These are phyloP conservation scores for Aphelinus atriplicis DNA, from an alignment of 1,140 invertebrate species.

Conservation along the genomic window DNA sequence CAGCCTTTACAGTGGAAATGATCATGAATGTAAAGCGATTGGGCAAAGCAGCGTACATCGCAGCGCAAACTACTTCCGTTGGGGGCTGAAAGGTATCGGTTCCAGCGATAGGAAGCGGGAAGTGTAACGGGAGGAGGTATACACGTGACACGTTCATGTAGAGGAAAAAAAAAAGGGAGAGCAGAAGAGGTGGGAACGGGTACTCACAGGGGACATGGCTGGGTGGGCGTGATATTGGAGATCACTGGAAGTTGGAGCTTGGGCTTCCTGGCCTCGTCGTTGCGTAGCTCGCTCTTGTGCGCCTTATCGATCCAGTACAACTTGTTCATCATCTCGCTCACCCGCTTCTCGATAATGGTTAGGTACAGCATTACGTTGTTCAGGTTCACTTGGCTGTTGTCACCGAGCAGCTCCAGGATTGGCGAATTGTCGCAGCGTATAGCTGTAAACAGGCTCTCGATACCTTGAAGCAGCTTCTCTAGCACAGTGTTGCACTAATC, in stretches of 20 bases:
- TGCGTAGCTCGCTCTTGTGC: constrained; percentile 43
- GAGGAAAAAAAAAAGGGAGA: constrained; percentile 3
- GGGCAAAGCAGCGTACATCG: constrained; percentile 1
- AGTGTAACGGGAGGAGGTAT: not conserved
- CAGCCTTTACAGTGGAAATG: too few relatives aligned
- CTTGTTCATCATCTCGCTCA: constrained; percentile 67
- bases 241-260: constrained; percentile 52
- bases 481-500: constrained; percentile 62
- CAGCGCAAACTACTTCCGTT: constrained; percentile 8
- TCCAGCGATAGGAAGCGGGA: too few relatives aligned
- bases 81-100: too few relatives aligned
- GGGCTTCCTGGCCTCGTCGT: constrained; percentile 57
- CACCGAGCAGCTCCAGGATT: constrained; percentile 75
- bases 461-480: constrained; percentile 67
- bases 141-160: not conserved
- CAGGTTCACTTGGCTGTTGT: constrained; percentile 71
- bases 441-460: constrained; percentile 70
- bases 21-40: not conserved
- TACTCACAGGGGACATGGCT: constrained; percentile 63
- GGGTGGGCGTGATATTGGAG: constrained; percentile 53
- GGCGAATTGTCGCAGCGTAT: constrained; percentile 75
- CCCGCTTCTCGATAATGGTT: constrained; percentile 75
- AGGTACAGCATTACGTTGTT: constrained; percentile 80
- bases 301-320: constrained; percentile 65
- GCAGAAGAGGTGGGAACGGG: constrained; percentile 9